Percentiles rank a stretch among this genome's conserved stretches.
These are phyloP conservation scores for Siphamia tubifer DNA, from an alignment of 2,113 vertebrate species.

Conservation along the genomic window DNA sequence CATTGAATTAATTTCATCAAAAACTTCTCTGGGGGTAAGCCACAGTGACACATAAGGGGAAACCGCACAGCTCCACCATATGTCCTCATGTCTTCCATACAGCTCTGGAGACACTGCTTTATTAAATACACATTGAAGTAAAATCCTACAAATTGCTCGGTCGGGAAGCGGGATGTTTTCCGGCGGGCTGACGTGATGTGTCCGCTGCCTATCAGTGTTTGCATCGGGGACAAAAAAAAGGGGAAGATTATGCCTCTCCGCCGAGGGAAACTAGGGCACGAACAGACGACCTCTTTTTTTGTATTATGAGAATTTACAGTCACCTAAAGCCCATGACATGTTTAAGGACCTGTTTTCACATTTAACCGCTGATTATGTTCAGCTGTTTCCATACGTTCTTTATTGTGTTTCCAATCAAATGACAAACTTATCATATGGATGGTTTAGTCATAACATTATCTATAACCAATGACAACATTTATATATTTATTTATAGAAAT, in stretches of 20 bases:
- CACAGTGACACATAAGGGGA: conserved; percentile 60
- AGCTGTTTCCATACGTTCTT: not conserved
- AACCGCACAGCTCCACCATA: conserved; percentile 53
- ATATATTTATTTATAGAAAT: no score
- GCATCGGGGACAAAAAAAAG: conserved; percentile 66
- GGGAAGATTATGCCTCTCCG: conserved; percentile 52
- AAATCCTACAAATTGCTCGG: conserved; percentile 42
- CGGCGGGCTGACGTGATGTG: conserved; percentile 14
- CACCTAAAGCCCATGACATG: not conserved
- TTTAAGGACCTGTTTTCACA: conserved; percentile 4
- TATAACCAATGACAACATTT: conserved; percentile 42
- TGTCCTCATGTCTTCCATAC: conserved; percentile 20
- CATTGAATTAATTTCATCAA: conserved; percentile 55
- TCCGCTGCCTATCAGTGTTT: conserved; percentile 34
- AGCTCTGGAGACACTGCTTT: conserved; percentile 2
- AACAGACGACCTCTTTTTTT: conserved; percentile 55
- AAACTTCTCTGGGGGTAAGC: conserved; percentile 54
- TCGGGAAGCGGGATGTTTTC: not conserved
- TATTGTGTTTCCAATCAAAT: conserved; percentile 1
- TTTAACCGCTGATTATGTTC: not conserved
- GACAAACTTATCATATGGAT: conserved; percentile 26
- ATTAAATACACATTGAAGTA: conserved; percentile 42
- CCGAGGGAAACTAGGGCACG: conserved; percentile 61
- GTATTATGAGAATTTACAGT: not conserved
- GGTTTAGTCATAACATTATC: conserved; percentile 39